Evolutionary conservation across 1,140 invertebrate genomes (phyloP).

Genomic region (Heliconius congener): DNA sequence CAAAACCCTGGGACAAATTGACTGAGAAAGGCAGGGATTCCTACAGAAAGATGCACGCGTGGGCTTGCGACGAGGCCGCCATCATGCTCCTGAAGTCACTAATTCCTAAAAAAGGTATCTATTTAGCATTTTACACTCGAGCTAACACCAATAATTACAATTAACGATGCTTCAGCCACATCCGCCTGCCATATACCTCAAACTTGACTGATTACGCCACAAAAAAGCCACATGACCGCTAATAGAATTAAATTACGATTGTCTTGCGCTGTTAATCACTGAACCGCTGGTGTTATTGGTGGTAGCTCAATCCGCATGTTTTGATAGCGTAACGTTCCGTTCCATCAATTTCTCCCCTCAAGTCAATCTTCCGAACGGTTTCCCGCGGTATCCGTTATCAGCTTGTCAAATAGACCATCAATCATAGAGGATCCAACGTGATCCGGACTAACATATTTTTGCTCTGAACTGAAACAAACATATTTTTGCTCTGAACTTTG

Average conservation of each 20-base stretch:
- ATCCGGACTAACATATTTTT: slow-evolving; percentile 50
- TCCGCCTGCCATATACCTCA: slow-evolving; percentile 15
- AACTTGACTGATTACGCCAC: slow-evolving; percentile 26
- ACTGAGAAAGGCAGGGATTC: slow-evolving; percentile 99
- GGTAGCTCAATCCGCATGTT: slow-evolving; percentile 60
- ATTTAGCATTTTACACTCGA: slow-evolving; percentile 40
- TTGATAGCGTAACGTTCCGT: slow-evolving; percentile 52
- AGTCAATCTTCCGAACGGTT: slow-evolving; percentile 72
- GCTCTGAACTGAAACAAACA: slow-evolving; percentile 58
- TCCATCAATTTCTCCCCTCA: slow-evolving; percentile 65
- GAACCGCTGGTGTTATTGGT: slow-evolving; percentile 41
- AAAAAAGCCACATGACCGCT: slow-evolving; percentile 20
- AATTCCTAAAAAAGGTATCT: slow-evolving; percentile 98
- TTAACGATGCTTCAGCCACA: slow-evolving; percentile 26
- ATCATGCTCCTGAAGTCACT: slow-evolving; percentile 98
- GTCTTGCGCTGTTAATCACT: slow-evolving; percentile 35
- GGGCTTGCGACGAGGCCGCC: slow-evolving; percentile 98
- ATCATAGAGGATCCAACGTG: slow-evolving; percentile 64
- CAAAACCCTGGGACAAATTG: slow-evolving; percentile 99
- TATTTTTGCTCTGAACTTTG: slow-evolving; percentile 59
- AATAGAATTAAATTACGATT: slow-evolving; percentile 33
- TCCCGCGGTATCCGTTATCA: slow-evolving; percentile 64
- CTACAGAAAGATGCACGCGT: slow-evolving; percentile 99
- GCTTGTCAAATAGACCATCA: slow-evolving; percentile 70
- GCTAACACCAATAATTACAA: slow-evolving; percentile 38